A percentile compares a stretch with the other conserved stretches of the same genome.
Conservation (phyloP, 2,113 vertebrate genomes). For the Hipposideros armiger region DNA sequence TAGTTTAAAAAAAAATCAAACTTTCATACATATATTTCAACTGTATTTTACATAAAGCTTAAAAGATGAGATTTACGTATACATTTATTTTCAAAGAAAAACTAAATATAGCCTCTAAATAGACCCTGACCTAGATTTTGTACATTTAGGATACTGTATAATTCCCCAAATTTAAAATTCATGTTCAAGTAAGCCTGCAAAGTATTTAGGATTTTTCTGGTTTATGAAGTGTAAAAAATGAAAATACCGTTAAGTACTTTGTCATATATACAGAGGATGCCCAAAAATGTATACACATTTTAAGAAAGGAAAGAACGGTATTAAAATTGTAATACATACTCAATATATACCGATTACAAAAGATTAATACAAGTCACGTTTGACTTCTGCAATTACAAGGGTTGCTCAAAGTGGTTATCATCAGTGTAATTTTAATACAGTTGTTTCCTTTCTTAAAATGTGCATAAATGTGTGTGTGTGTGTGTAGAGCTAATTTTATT, state of each 20-base stretch:
- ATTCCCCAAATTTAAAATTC: slow-evolving; percentile 1
- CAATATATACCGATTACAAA: too few species aligned
- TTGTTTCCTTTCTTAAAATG: too few species aligned
- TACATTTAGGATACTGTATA: neutral
- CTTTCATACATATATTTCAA: neutral
- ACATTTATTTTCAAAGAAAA: slow-evolving; percentile 2
- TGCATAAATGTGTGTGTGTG: too few species aligned
- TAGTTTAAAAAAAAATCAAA: neutral
- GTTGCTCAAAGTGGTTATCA: too few species aligned
- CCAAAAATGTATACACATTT: too few species aligned
- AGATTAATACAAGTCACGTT: too few species aligned
- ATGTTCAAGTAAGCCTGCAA: neutral
- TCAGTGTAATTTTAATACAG: too few species aligned
- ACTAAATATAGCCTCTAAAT: neutral
- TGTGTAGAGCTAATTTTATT: neutral
- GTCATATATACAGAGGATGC: neutral
- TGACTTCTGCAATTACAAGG: too few species aligned
- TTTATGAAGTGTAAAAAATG: neutral
- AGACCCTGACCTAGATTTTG: neutral
- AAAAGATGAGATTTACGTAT: neutral
- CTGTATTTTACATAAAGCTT: neutral
- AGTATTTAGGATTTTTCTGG: neutral
- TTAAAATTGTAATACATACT: too few species aligned
- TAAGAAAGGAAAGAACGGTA: too few species aligned
- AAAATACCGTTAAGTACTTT: neutral